Base-by-base conservation (phyloP, 1,140 invertebrate genomes). In the Stegodyphus dumicola region DNA sequence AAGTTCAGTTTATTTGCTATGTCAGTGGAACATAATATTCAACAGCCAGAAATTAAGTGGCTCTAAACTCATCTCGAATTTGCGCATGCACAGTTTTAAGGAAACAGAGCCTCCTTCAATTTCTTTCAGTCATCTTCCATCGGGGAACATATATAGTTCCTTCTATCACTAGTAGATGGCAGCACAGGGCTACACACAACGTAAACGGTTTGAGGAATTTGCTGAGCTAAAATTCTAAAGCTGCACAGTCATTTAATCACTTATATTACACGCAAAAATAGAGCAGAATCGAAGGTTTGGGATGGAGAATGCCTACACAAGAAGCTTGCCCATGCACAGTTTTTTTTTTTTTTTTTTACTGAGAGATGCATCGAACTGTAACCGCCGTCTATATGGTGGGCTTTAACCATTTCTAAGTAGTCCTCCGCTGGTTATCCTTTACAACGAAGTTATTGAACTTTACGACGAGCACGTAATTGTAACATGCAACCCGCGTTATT, bases 81-180 rank as follows among this genome's bases (percentile, higher is more conserved):
- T 33, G 33, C 33, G 33, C 33, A 33, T 33, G 33, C 33, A 33
- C 33, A 33, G 3, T 33, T 33, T 33, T 33, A 33, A 33, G 33
- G 33, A 33, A 33, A 33, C 33, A 33, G 33, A 33, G 33, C 33
- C 33, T 33, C 33, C 33, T 33, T 33, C 33, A 33, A 33, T 33
- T 33, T 33, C 33, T 33, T 33, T 33, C 33, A 33, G 33, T 33
- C 33, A 33, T 33, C 33, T 33, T 33, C 33, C 33, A 33, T 33
- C 33, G 33, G 33, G 33, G 33, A 33, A 60, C 56, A 60, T 60
- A 9, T 67, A 71, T 60, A 80, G 53, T 80, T 80, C 69, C 6
- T 51, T 60, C 53, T 80, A 71, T n/a, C 6, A 11, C 69, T 52
- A 56, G 6, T 17, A 80, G 78, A 80, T 80, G 78, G 78, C 78